Evolutionary conservation across 2,797 vertebrate genomes (phyloP).

Genomic region (Oreortyx pictus): DNA sequence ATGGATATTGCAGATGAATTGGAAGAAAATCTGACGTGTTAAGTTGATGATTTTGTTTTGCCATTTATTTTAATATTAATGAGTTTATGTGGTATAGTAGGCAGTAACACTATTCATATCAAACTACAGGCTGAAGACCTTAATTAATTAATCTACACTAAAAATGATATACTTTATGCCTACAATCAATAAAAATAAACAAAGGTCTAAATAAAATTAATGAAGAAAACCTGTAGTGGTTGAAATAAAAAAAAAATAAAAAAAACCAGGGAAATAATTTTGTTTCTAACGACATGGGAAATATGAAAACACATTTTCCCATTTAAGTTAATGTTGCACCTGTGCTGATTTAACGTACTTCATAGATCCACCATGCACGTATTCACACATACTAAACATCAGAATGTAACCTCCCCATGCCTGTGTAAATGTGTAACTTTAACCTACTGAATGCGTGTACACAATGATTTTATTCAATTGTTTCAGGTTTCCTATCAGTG

Average conservation of each 20-base stretch:
- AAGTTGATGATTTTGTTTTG: not conserved
- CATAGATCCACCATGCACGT: accelerated
- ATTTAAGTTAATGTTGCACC: accelerated
- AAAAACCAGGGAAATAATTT: not conserved
- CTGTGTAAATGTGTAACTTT: not conserved
- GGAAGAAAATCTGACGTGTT: not conserved
- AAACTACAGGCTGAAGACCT: not conserved
- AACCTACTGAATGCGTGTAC: not conserved
- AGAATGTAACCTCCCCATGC: not conserved
- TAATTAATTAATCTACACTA: not conserved
- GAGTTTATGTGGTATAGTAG: not conserved
- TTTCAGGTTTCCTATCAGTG: constrained; percentile 56
- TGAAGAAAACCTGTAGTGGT: not conserved
- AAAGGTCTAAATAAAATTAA: not conserved
- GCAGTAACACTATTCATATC: not conserved
- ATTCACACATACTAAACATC: accelerated
- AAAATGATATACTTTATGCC: not conserved
- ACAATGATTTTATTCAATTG: constrained; percentile 49
- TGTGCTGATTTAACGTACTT: not conserved
- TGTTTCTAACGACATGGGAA: not conserved
- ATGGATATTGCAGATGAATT: not conserved
- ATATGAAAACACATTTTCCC: not conserved
- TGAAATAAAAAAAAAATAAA: not conserved
- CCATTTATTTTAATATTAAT: not conserved
- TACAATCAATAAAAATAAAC: not conserved